Percentiles rank a stretch among this genome's conserved stretches.
Conservation (phyloP, 2,113 vertebrate genomes). For the Clupea harengus region DNA sequence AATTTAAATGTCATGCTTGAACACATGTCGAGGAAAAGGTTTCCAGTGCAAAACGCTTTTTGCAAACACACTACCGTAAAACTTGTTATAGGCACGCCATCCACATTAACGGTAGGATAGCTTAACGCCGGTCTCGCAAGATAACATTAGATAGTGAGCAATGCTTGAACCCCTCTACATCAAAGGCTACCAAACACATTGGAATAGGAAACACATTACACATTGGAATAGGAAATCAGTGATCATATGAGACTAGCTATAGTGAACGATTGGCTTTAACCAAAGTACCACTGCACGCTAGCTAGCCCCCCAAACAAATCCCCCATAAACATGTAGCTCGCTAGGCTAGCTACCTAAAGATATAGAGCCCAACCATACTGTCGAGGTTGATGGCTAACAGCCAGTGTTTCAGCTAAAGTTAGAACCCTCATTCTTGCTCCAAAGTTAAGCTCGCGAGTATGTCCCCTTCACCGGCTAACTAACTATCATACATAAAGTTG, state of each 20-base stretch:
- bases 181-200: too few species aligned
- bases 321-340: neutral
- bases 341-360: neutral
- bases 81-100: too few species aligned
- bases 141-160: neutral
- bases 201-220: neutral
- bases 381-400: neutral
- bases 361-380: neutral
- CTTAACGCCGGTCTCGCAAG: neutral
- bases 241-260: too few species aligned
- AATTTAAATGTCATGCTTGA: too few species aligned
- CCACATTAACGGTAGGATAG: neutral
- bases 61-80: too few species aligned
- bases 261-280: too few species aligned
- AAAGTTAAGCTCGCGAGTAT: neutral
- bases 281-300: neutral
- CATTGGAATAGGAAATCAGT: neutral
- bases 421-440: neutral
- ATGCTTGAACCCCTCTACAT: neutral
- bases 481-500: neutral
- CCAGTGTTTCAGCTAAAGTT: neutral
- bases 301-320: neutral
- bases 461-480: neutral
- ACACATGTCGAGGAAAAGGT: too few species aligned
- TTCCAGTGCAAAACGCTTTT: too few species aligned